phyloP scores from a whole-genome alignment of 1,140 invertebrate species.

The Anagrus nilaparvatae region DNA sequence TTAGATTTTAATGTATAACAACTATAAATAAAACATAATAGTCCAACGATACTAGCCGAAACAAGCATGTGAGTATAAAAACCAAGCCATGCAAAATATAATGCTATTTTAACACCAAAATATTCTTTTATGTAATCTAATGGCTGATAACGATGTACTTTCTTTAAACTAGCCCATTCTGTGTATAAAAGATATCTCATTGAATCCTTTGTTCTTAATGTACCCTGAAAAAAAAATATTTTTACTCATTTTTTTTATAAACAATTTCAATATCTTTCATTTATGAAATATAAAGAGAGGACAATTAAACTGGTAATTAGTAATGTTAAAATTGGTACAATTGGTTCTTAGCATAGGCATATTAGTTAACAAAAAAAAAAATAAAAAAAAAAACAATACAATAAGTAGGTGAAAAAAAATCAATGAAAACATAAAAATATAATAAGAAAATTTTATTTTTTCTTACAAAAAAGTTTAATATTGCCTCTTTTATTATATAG shows the following conservation, averaged over 20 bases:
- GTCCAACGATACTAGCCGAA: conserved; percentile 73
- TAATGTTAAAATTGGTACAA: too few relatives aligned
- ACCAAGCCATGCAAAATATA: conserved; percentile 96
- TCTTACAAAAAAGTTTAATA: too few relatives aligned
- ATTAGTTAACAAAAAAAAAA: too few relatives aligned
- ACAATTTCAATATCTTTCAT: neutral
- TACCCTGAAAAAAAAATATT: conserved; percentile 48
- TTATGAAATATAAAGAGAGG: too few relatives aligned
- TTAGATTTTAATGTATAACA: conserved; percentile 60
- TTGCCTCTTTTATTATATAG: too few relatives aligned
- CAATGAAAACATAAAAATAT: too few relatives aligned
- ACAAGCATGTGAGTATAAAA: conserved; percentile 92
- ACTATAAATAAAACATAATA: conserved; percentile 75
- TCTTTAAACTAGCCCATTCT: conserved; percentile 75
- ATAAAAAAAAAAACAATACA: too few relatives aligned
- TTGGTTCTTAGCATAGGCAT: too few relatives aligned
- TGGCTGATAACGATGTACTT: conserved; percentile 78
- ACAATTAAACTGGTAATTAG: too few relatives aligned
- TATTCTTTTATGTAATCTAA: conserved; percentile 82
- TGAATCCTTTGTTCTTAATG: conserved; percentile 53
- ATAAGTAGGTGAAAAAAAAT: too few relatives aligned
- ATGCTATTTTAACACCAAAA: conserved; percentile 87
- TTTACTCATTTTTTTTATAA: too few relatives aligned
- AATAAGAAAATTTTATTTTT: too few relatives aligned
- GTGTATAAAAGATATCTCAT: conserved; percentile 69